These are phyloP conservation scores for Paramisgurnus dabryanus DNA, from an alignment of 2,113 vertebrate species.

Conservation along the genomic window DNA sequence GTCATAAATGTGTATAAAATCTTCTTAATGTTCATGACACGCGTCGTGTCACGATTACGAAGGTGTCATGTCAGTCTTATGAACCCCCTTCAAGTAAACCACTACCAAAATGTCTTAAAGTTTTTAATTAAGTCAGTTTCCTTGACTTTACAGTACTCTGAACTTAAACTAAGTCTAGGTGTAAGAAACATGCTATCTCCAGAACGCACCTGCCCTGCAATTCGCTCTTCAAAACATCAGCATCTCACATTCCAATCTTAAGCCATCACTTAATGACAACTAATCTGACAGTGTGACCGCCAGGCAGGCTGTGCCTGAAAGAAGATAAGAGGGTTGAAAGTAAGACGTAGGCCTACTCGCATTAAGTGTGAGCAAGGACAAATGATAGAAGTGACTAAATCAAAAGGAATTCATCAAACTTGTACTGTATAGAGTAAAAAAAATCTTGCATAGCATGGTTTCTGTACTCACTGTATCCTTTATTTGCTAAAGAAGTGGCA, in stretches of 20 bases:
- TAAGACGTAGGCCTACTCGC: constrained; percentile 17
- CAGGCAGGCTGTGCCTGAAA: constrained; percentile 18
- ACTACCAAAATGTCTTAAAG: background rate
- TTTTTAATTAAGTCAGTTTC: background rate
- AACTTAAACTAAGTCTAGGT: constrained; percentile 19
- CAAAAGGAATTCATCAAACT: constrained; percentile 17
- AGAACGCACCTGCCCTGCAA: constrained; percentile 12
- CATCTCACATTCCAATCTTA: constrained; percentile 26
- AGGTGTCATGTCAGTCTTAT: background rate
- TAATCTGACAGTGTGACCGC: constrained; percentile 30
- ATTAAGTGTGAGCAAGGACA: constrained; percentile 31
- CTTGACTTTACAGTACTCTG: background rate
- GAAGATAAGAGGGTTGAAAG: constrained; percentile 51
- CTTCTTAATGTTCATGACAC: too few species aligned
- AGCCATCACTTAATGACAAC: constrained; percentile 45
- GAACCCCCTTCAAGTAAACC: background rate
- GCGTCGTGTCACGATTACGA: too few species aligned
- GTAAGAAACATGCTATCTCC: constrained; percentile 34
- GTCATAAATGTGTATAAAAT: too few species aligned
- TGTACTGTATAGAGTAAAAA: background rate
- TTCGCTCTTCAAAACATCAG: constrained; percentile 31
- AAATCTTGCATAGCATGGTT: background rate
- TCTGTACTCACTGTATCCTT: background rate
- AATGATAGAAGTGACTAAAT: constrained; percentile 26
- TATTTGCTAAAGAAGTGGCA: background rate